Base-by-base conservation (phyloP, 1,140 invertebrate species). In the Wiebesia pumilae region DNA sequence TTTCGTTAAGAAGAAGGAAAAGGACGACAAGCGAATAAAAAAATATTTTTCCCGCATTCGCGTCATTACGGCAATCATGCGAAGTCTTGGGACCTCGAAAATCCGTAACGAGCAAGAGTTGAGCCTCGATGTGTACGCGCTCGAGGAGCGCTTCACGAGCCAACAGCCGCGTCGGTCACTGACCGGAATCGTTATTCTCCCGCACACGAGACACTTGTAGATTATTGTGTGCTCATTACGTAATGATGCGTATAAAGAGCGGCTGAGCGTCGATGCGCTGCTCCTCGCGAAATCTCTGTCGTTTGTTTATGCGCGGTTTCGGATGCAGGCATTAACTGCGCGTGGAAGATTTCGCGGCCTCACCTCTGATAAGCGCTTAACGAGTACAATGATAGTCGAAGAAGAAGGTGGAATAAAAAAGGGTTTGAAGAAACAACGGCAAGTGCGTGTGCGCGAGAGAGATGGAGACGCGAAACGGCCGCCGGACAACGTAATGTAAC, bases 141-240 rank as follows among this genome's bases (percentile, higher is more conserved):
- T 3, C 69, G 33, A 3, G 16, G 33, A 21, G 69, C 27, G 30
- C 3, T 9, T 35, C 24, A 35, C 62, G 62, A 65, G 62, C 27
- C 24, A 65, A 65, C 27, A 9, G 67, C 10, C 67, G 14, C 38
- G 35, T 35, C 85, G 88, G 89, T 89, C 88, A 89, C 33, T 89
- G 87, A 90, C 89, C 88, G 81, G 86, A 87, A 90, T 88, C 82
- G 83, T 85, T 65, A 85, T 80, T 33, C 38, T 24, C 75, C 6
- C 73, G 38, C 67, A 83, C 62, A 69, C 65, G 77, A 79, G 84
- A 77, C 84, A 86, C 69, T 86, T 75, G 79, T n/a, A 51, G 71
- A 82, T 86, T 79, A 86, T 86, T 85, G 86, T 82, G 84, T 86
- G 30, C 47, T 87, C 71, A 47, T 88, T 89, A 88, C 84, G 87